Base-by-base conservation (phyloP, 2,113 vertebrate species). In the Sclerurus mexicanus region DNA sequence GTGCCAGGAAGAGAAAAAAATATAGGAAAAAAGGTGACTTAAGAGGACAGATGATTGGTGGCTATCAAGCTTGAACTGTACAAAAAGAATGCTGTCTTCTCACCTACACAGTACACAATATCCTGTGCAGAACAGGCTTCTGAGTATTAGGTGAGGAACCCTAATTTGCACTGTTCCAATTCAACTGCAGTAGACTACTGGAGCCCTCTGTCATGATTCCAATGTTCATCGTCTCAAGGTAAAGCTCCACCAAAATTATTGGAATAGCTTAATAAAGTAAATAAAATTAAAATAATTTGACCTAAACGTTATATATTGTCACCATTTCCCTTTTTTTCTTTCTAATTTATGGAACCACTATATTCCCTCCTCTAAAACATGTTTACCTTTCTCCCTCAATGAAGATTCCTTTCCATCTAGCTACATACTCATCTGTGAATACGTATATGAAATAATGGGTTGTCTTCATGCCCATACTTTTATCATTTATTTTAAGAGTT, bases 401-500 rank as follows among this genome's bases (percentile, higher is more conserved):
- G 21, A 71, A 91, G 68, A 73, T 2, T 67, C 44, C 28, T 73
- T 30, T 55, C 49, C 12, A 64, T 33, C 31, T 69, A 56, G 31
- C 28, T 74, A 24, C 44, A 47, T 31, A 39, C 9, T 63, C 5
- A 6, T 35, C 19, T 37, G 3, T 9, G 14, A 13, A n/a, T 30
- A 42, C 3, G 14, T 22, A 46, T 13, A 24, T n/a, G 73, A 68
- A 90, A 82, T 64, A 87, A 69, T 15, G 4, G 4, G 9, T 60
- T 86, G 14, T 20, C 58, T 58, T 88, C 17, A 21, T 37, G 31
- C 2, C 11, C 9, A 12, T 77, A 46, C 66, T 88, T 90, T 73
- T 74, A 71, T 77, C 12, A 21, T 47, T 89, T 91, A 39, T 84
- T 86, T 91, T 80, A 92, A 86, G 35, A 84, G 10, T 19, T 47